Evolutionary conservation across 2,797 vertebrate genomes (phyloP), one percentile per base, ranked within the genome.

Genomic region (Malacoraja senta): DNA sequence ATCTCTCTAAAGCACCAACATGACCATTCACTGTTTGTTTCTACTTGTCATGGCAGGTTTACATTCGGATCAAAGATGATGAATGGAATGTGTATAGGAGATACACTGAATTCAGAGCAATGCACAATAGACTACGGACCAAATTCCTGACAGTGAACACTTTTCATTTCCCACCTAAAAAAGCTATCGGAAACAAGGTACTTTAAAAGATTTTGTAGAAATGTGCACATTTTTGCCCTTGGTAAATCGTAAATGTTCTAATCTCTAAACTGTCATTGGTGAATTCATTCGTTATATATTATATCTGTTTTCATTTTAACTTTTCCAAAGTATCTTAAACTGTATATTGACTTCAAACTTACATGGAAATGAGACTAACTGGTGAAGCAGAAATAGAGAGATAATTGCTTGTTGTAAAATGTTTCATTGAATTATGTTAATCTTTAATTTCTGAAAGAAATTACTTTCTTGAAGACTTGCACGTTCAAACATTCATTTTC

Each of bases 151-250:
- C 98, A 95, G 98, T 98, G 94, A 96, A 98, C 94, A 95, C 97
- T 94, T 99, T 98, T 94, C 97, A 94, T 96, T 99, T 99, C 94
- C 99, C 99, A 13, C 99, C 99, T 19, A 99, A 99, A 95, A 99
- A 99, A 96, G 98, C 98, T 95, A 98, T 99, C 80, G 98, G 99
- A 94, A 99, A 99, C 96, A 99, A 99, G 98, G 99, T 99, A 97
- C 15, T 35, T 94, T 0, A 80, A 19, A 19, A 71, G 32, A 35
- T 65, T 68, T 93, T 81, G 26, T 81, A 9, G 26, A 29, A 38
- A 44, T 74, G 7, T 29, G 24, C 68, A 83, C 78, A 44, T 53
- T 83, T 53, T 86, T 80, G 8, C 7, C 7, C 68, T 38, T 91
- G 10, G 7, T 8, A 68, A n/a, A 76, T 71, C 26, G 35, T 68